Percentiles rank a stretch among this genome's conserved stretches.
phyloP scores from a whole-genome alignment of 2,113 vertebrate species.

The Hemibagrus wyckioides region DNA sequence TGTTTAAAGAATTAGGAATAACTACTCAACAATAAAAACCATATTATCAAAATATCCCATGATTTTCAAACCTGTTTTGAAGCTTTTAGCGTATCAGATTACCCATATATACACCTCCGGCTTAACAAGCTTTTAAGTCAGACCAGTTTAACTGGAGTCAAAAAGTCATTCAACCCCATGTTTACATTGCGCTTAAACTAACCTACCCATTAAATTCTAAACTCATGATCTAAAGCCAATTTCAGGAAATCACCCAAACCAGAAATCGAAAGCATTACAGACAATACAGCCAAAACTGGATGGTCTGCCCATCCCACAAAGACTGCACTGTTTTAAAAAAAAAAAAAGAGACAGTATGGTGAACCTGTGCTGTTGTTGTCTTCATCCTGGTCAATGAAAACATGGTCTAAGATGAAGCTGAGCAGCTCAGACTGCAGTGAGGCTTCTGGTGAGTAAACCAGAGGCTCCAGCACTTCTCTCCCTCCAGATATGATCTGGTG shows the following conservation, averaged over 20 bases:
- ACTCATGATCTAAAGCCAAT: neutral
- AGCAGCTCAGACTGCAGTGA: constrained; percentile 94
- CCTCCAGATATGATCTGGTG: constrained; percentile 98
- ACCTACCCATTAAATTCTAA: constrained; percentile 15
- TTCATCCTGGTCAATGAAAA: constrained; percentile 99
- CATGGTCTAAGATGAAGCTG: constrained; percentile 97
- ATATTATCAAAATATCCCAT: neutral
- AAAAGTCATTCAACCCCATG: neutral
- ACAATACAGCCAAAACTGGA: neutral
- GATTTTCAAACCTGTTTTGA: neutral
- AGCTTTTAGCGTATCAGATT: neutral
- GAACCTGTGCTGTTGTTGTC: constrained; percentile 86
- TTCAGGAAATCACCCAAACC: neutral
- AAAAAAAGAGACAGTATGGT: neutral
- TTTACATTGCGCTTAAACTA: constrained; percentile 10
- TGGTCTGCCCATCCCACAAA: neutral
- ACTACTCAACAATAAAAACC: neutral
- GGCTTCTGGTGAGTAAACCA: constrained; percentile 93
- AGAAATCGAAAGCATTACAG: neutral
- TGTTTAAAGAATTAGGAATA: neutral
- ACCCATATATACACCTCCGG: neutral
- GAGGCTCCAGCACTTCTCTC: constrained; percentile 90
- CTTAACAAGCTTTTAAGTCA: neutral
- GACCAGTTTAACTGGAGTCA: constrained; percentile 16
- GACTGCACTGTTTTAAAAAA: neutral